Evolutionary conservation across 2,888 invertebrate species (phyloP).

Genomic region (Eupithecia pulchellata): DNA sequence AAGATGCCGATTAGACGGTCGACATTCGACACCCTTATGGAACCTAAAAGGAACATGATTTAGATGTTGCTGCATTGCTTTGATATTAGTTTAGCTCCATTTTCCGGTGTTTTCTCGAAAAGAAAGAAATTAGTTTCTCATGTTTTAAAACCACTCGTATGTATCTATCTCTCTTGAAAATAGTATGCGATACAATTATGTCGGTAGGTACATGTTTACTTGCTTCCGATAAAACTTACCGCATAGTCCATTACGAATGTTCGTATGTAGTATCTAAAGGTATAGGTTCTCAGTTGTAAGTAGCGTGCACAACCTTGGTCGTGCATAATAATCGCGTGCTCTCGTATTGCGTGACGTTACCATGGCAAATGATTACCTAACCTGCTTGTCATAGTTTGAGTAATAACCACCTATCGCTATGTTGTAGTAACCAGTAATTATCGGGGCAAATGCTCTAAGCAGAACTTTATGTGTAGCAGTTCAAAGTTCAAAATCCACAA

Average conservation of each 20-base stretch:
- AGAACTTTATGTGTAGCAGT: background rate
- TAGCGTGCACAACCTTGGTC: slow-evolving; percentile 21
- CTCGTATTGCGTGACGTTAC: slow-evolving; percentile 28
- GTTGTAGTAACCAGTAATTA: background rate
- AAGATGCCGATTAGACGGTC: no score
- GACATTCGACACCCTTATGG: background rate
- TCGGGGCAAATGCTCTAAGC: background rate
- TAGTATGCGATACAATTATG: background rate
- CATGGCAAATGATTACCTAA: slow-evolving; percentile 25
- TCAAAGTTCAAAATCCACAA: background rate
- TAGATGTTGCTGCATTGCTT: background rate
- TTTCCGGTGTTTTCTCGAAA: no score
- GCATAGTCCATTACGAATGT: background rate
- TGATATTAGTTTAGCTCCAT: background rate
- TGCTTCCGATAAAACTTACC: slow-evolving; percentile 5
- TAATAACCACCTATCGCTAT: slow-evolving; percentile 10
- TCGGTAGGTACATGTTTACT: background rate
- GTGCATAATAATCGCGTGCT: slow-evolving; percentile 27
- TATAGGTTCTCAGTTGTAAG: slow-evolving; percentile 18
- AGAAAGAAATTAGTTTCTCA: background rate
- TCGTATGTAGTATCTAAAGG: background rate
- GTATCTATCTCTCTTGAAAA: background rate
- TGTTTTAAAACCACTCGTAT: no score
- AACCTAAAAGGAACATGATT: background rate
- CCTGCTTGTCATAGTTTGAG: background rate